Evolutionary conservation across 2,888 invertebrate genomes (phyloP).

Genomic region (Acleris holmiana): DNA sequence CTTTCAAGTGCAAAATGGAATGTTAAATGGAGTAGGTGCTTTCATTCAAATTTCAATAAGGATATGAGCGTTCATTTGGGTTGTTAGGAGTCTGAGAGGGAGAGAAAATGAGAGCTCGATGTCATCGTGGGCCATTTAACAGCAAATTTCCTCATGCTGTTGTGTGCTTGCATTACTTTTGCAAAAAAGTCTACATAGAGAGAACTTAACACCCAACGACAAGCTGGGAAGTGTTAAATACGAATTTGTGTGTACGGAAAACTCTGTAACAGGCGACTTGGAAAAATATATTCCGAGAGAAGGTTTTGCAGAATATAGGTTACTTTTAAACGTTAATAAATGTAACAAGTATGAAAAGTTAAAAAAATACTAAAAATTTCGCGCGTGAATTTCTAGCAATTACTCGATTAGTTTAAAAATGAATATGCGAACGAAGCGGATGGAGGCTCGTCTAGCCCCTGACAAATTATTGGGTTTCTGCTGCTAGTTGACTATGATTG

Average conservation of each 20-base stretch:
- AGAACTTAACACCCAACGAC: not conserved
- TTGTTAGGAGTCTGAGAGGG: not conserved
- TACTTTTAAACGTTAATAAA: too few species aligned
- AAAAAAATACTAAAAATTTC: too few species aligned
- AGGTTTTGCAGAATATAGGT: too few species aligned
- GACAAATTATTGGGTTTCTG: constrained; percentile 28
- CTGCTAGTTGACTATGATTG: constrained; percentile 14
- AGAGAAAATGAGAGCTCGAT: not conserved
- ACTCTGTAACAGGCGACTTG: too few species aligned
- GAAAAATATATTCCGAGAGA: too few species aligned
- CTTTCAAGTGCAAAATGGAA: constrained; percentile 38
- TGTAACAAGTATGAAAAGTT: too few species aligned
- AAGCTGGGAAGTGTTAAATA: not conserved
- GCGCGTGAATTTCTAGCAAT: not conserved
- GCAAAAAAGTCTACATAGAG: not conserved
- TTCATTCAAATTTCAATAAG: constrained; percentile 39
- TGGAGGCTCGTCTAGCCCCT: not conserved
- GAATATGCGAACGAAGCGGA: not conserved
- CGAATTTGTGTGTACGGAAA: too few species aligned
- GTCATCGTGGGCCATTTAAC: not conserved
- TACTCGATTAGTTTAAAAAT: not conserved
- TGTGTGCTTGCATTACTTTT: not conserved
- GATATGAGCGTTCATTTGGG: constrained; percentile 36
- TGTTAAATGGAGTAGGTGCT: constrained; percentile 41
- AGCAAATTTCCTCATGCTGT: not conserved